Base-by-base conservation (phyloP, 2,113 vertebrate genomes). In the Canis aureus region DNA sequence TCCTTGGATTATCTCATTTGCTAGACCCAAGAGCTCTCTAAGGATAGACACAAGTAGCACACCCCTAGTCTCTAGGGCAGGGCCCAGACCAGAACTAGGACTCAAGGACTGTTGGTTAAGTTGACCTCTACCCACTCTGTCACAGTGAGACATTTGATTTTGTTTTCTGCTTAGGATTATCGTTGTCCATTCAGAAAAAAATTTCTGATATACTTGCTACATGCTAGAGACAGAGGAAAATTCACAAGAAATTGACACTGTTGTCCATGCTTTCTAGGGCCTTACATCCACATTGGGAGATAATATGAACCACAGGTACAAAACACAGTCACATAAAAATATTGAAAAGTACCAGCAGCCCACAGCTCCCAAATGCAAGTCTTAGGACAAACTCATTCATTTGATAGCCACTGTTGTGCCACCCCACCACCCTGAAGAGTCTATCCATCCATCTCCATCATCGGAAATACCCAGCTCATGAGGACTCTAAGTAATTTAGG, bases 101-200 rank as follows among this genome's bases (percentile, higher is more conserved):
- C 27, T 89, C 79, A 62, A 27, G n/a, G 43, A 89, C 67, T 43
- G 49, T 43, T 71, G 62, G 11, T 20, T 62, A 16, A 94, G 79
- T 11, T 51, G 67, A 76, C 32, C n/a, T 85, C 81, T 93, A 89
- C 62, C 60, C 53, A n/a, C 38, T 89, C 38, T 53, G 27, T 62
- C 55, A 90, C 80, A 91, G 80, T 62, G 64, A 94, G 35, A 29
- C 55, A 84, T 71, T 80, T 94, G 62, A 90, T 94, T 94, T 91
- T 94, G 27, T 85, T 86, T 96, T 96, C 23, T 69, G 38, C 38
- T 84, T 76, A 76, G 60, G 32, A 78, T 94, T 90, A 79, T 12
- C 79, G 27, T 78, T 86, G 64, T 80, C 64, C 43, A 80, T 86
- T 86, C 81, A 85, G n/a, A 64, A n/a, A 49, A 94, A 55, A 16